A percentile compares a stretch with the other conserved stretches of the same genome.
These are phyloP conservation scores for Prenolepis imparis DNA, from an alignment of 2,888 invertebrate species.

Conservation along the genomic window DNA sequence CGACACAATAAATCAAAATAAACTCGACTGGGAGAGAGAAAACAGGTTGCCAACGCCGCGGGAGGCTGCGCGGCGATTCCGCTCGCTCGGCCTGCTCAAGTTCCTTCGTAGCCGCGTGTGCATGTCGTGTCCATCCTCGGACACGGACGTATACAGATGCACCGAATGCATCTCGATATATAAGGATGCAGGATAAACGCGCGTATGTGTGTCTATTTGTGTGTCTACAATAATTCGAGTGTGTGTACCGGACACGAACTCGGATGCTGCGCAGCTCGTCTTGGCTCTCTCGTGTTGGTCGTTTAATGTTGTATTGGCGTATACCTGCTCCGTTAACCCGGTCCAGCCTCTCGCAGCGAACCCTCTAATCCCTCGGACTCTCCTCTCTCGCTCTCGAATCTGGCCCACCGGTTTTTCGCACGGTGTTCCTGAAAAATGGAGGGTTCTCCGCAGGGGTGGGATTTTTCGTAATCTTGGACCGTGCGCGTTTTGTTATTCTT, in stretches of 20 bases:
- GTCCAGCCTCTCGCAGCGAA: constrained; percentile 42
- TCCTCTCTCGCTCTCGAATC: constrained; percentile 23
- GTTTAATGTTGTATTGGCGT: constrained; percentile 48
- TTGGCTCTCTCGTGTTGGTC: constrained; percentile 37
- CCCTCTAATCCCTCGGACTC: constrained; percentile 48
- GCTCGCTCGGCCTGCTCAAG: constrained; percentile 35
- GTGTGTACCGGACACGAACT: constrained; percentile 42
- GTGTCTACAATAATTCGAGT: constrained; percentile 49
- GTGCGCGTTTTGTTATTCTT: constrained; percentile 18
- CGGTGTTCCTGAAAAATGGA: constrained; percentile 23
- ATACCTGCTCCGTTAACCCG: constrained; percentile 51
- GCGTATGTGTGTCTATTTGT: constrained; percentile 1
- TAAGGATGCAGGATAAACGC: constrained; percentile 18
- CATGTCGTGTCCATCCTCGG: constrained; percentile 15
- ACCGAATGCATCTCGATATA: not conserved
- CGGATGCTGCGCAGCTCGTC: constrained; percentile 49
- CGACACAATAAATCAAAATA: constrained; percentile 84
- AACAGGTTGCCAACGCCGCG: constrained; percentile 82
- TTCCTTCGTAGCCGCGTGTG: constrained; percentile 45
- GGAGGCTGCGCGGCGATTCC: constrained; percentile 76
- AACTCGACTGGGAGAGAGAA: constrained; percentile 77
- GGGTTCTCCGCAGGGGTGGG: constrained; percentile 14
- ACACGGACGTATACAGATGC: not conserved
- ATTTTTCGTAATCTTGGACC: not conserved
- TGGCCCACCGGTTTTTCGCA: constrained; percentile 21